These are phyloP conservation scores for Geotrupes spiniger DNA, from an alignment of 2,888 invertebrate species.

Conservation along the genomic window DNA sequence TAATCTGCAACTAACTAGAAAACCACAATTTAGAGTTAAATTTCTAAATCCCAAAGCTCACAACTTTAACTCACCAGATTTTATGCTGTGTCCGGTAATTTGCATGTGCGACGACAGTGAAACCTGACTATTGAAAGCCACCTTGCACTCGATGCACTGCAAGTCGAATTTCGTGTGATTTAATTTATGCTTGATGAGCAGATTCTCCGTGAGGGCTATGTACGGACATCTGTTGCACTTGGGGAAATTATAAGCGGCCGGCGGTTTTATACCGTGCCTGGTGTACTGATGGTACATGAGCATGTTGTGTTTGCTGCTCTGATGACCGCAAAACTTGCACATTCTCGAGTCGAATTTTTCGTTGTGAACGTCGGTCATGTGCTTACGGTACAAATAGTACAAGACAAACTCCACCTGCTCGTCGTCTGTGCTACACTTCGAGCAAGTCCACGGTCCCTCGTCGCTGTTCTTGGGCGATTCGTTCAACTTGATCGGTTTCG, in stretches of 20 bases:
- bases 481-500: conserved; percentile 7
- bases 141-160: conserved; percentile 58
- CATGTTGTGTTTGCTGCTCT: conserved; percentile 68
- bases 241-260: conserved; percentile 69
- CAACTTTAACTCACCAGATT: conserved; percentile 21
- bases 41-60: too few species aligned
- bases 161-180: conserved; percentile 57
- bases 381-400: conserved; percentile 76
- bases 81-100: conserved; percentile 55
- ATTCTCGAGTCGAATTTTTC: conserved; percentile 73
- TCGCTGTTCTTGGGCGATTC: conserved; percentile 52
- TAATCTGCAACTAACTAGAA: too few species aligned
- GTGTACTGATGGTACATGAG: conserved; percentile 76
- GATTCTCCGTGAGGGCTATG: conserved; percentile 69
- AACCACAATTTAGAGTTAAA: too few species aligned
- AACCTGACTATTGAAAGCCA: conserved; percentile 51
- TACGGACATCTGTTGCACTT: conserved; percentile 75
- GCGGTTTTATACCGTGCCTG: conserved; percentile 71
- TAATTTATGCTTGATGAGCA: conserved; percentile 69
- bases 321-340: conserved; percentile 83
- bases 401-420: conserved; percentile 64
- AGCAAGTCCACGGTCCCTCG: conserved; percentile 78
- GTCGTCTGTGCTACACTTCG: conserved; percentile 68
- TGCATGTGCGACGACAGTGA: conserved; percentile 56
- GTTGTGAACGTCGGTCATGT: conserved; percentile 77